Conservation (phyloP, 2,888 invertebrate genomes). For the Nycteola revayana region DNA sequence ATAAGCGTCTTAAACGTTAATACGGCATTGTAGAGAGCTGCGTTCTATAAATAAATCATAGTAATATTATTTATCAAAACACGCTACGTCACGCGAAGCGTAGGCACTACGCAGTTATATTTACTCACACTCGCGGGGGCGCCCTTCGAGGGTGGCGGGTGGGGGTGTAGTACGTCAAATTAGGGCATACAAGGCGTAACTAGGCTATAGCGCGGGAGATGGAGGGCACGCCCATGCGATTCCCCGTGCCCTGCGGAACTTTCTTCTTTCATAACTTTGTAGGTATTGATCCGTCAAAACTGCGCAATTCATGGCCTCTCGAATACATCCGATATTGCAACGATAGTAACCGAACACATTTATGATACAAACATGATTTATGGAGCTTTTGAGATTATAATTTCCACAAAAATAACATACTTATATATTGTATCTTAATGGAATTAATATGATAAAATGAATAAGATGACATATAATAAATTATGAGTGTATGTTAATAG, state of each 20-base stretch:
- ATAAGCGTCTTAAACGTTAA: constrained; percentile 19
- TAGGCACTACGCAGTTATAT: constrained; percentile 42
- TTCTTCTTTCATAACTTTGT: constrained; percentile 81
- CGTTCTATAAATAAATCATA: constrained; percentile 37
- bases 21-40: constrained; percentile 20
- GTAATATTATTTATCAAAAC: constrained; percentile 36
- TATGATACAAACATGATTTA: constrained; percentile 18
- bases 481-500: no score
- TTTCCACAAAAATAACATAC: no score
- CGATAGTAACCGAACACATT: constrained; percentile 44
- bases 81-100: constrained; percentile 33
- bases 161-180: constrained; percentile 67
- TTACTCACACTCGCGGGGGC: constrained; percentile 50
- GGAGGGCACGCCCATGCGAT: constrained; percentile 72
- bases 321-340: constrained; percentile 57
- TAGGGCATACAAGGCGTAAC: constrained; percentile 80
- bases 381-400: not conserved
- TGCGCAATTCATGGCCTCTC: constrained; percentile 76
- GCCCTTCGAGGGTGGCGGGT: constrained; percentile 43
- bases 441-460: no score
- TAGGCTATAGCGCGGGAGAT: constrained; percentile 76
- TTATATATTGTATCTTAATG: no score
- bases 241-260: constrained; percentile 76
- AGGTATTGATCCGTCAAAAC: constrained; percentile 79
- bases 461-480: no score